Evolutionary conservation across 1,140 invertebrate genomes (phyloP).

Genomic region (Drosophila nannoptera): DNA sequence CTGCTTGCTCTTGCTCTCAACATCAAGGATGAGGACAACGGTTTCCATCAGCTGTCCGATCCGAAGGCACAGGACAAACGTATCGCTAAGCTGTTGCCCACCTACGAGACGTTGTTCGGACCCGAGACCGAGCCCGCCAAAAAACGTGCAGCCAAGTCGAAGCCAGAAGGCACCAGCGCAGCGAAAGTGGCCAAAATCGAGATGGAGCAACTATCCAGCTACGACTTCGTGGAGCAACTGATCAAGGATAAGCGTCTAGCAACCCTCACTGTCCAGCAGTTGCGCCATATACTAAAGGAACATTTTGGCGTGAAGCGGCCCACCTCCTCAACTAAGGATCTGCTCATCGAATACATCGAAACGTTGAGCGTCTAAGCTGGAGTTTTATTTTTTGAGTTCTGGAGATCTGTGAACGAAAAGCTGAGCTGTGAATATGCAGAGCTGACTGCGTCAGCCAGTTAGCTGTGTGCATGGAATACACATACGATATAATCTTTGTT

Average conservation of each 20-base stretch:
- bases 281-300: conserved; percentile 45
- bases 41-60: conserved; percentile 56
- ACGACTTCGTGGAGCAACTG: conserved; percentile 44
- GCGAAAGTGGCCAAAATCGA: conserved; percentile 62
- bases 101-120: conserved; percentile 57
- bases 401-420: background rate
- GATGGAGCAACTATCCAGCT: conserved; percentile 32
- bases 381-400: background rate
- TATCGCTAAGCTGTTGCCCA: conserved; percentile 57
- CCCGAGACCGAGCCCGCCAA: conserved; percentile 45
- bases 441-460: background rate
- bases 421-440: background rate
- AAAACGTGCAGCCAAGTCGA: conserved; percentile 51
- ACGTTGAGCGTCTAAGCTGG: background rate
- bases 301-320: conserved; percentile 45
- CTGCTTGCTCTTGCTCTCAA: conserved; percentile 63
- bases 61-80: conserved; percentile 59
- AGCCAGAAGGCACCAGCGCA: conserved; percentile 24
- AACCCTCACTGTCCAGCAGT: conserved; percentile 51
- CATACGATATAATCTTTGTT: background rate
- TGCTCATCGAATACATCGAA: conserved; percentile 50
- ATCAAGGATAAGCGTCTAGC: conserved; percentile 37
- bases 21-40: conserved; percentile 52
- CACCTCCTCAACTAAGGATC: conserved; percentile 35
- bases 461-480: background rate